These are phyloP conservation scores for Pangasius djambal DNA, from an alignment of 2,797 vertebrate genomes.

Conservation along the genomic window DNA sequence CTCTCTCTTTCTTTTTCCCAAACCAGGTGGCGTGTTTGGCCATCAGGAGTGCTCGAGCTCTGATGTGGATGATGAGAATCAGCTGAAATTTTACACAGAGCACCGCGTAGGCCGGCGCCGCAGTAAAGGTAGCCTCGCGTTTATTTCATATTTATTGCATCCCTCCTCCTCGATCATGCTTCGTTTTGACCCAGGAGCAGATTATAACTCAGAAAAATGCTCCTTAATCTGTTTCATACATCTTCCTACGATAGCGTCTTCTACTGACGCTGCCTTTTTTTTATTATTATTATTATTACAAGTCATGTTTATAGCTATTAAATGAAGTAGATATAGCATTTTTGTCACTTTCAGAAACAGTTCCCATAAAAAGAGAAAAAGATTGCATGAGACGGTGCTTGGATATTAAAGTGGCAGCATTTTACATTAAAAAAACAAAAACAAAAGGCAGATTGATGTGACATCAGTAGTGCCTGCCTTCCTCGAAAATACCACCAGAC, in stretches of 20 bases:
- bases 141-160: background rate
- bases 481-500: background rate
- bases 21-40: constrained; percentile 83
- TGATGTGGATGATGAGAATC: constrained; percentile 90
- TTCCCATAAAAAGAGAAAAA: background rate
- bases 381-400: background rate
- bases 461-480: background rate
- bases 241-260: no score
- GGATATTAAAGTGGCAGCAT: constrained; percentile 1
- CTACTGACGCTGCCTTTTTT: background rate
- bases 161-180: background rate
- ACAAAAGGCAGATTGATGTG: background rate
- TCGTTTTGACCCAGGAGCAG: background rate
- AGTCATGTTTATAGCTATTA: constrained; percentile 16
- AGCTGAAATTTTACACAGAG: constrained; percentile 93
- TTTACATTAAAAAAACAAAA: background rate
- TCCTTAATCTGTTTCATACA: background rate
- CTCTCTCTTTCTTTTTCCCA: constrained; percentile 37
- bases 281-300: background rate
- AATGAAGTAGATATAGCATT: background rate
- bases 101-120: constrained; percentile 87
- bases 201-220: background rate
- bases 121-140: constrained; percentile 84
- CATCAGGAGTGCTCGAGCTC: constrained; percentile 88
- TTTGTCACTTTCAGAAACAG: constrained; percentile 1